These are phyloP conservation scores for Rafetus swinhoei DNA, from an alignment of 2,113 vertebrate genomes.

Conservation along the genomic window DNA sequence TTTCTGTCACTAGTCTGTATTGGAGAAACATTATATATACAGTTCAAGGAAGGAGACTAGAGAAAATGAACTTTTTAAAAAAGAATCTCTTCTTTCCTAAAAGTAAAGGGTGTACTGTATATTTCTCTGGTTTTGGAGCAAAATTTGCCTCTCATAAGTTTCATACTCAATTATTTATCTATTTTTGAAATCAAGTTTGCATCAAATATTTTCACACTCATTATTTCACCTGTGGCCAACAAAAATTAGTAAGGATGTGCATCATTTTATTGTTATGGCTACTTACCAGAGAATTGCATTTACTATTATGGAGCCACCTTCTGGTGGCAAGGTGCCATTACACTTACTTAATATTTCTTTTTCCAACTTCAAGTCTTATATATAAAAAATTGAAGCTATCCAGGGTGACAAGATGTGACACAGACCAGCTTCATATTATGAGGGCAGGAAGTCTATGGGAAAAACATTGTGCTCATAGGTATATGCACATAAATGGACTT, in stretches of 20 bases:
- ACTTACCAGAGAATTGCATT: background rate
- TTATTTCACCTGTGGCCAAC: background rate
- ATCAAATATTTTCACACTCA: background rate
- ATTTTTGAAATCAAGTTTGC: background rate
- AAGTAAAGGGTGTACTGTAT: background rate
- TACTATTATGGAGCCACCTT: slow-evolving; percentile 61
- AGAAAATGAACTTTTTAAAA: background rate
- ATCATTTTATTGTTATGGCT: background rate
- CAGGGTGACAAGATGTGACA: background rate
- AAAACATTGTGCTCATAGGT: background rate
- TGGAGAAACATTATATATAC: background rate
- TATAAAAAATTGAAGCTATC: background rate
- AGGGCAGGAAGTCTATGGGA: background rate
- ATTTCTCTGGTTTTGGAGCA: background rate
- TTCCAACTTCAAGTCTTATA: background rate
- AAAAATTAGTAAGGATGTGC: background rate
- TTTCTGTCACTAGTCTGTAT: background rate
- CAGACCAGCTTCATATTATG: background rate
- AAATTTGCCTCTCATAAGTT: background rate
- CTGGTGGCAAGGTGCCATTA: slow-evolving; percentile 35
- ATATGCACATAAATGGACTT: background rate
- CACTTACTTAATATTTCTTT: background rate
- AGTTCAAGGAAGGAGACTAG: background rate
- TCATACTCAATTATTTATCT: no score
- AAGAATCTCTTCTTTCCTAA: background rate